Base-by-base conservation (phyloP, 2,113 vertebrate genomes). In the Riparia riparia region DNA sequence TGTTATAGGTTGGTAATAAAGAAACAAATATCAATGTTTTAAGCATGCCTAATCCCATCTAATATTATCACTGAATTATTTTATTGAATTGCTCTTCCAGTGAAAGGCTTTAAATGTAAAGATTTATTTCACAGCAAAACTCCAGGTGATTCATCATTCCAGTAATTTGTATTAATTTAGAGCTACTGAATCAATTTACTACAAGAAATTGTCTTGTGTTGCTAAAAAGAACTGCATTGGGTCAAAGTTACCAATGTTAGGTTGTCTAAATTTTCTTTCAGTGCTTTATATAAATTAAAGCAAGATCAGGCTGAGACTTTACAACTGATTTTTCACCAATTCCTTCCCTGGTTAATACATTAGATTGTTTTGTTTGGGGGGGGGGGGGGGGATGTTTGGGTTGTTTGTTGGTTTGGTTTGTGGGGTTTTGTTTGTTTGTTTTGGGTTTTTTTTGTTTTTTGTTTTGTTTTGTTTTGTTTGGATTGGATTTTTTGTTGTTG, bases 111-210 rank as follows among this genome's bases (percentile, higher is more conserved):
- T 81, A 60, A 81, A 83, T 44, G 14, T 26, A 65, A 94, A 61
- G 53, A 69, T 64, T 94, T 28, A 60, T 73, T 91, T 76, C 44
- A 39, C 17, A 68, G 20, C 32, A 94, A 65, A 89, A 54, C 26
- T 61, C 22, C 2, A 5, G 14, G 77, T 47, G 29, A 93, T 72
- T 73, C 65, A 85, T 91, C 63, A 85, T 82, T 85, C 25, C 28
- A 85, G 50, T 85, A 87, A 93, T 82, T 72, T 76, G 11, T 85
- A 77, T 73, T 93, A 77, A 89, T 95, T 90, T 82, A 68, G 65
- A 93, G 70, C 58, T 66, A 53, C 53, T 65, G 41, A 58, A 95
- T 84, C 58, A 79, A 70, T 95, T 86, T 93, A 64, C 20, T 69
- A n/a, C 26, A 79, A 57, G 39, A 76, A 87, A 88, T 64, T 76